Evolutionary conservation across 2,113 vertebrate genomes (phyloP).

Genomic region (Syngnathus scovelli): DNA sequence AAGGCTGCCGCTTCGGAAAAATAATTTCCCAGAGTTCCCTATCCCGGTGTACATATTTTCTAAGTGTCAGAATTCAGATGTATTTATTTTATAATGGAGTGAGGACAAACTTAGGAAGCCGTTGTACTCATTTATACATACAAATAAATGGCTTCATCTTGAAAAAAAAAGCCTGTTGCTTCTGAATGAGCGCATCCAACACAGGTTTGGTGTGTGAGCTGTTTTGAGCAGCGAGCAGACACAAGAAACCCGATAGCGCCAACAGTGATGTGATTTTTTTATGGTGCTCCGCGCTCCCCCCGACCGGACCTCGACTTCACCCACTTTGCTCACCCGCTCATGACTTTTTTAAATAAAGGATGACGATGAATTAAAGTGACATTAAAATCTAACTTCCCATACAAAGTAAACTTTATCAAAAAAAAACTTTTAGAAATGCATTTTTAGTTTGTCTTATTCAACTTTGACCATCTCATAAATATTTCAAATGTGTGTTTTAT

Average conservation of each 20-base stretch:
- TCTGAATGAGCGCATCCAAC: background rate
- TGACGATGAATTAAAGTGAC: too few relatives aligned
- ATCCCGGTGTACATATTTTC: constrained; percentile 62
- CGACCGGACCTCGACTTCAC: constrained; percentile 5
- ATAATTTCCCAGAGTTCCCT: constrained; percentile 11
- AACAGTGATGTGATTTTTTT: constrained; percentile 57
- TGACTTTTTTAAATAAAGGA: too few relatives aligned
- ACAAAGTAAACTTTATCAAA: too few relatives aligned
- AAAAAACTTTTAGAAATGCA: too few relatives aligned
- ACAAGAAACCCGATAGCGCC: constrained; percentile 40
- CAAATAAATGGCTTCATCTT: constrained; percentile 41
- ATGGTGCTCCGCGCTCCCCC: constrained; percentile 12
- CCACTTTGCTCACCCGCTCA: constrained; percentile 6
- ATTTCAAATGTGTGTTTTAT: too few relatives aligned
- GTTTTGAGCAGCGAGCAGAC: constrained; percentile 29
- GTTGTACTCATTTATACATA: constrained; percentile 50
- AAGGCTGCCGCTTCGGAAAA: constrained; percentile 49
- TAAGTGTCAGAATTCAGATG: constrained; percentile 35
- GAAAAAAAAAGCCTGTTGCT: background rate
- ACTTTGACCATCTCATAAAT: too few relatives aligned
- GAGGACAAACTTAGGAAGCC: constrained; percentile 9
- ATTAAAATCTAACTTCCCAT: too few relatives aligned
- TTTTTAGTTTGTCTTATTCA: too few relatives aligned
- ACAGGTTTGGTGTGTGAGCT: background rate
- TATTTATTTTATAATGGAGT: constrained; percentile 70